Conservation (phyloP, 1,140 invertebrate species). For the Prorops nasuta region DNA sequence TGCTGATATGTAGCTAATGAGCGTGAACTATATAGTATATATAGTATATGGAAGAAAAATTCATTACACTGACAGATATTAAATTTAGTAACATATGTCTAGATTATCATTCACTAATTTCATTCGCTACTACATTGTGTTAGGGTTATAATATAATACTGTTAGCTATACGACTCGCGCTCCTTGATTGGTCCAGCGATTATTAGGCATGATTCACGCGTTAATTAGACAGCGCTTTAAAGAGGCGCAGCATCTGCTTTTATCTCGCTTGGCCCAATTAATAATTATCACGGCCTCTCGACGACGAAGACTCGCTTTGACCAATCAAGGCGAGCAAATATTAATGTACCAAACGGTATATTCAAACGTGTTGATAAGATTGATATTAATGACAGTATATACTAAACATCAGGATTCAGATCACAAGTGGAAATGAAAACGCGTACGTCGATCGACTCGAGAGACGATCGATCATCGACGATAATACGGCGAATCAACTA, state of each 20-base stretch:
- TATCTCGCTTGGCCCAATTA: too few relatives aligned
- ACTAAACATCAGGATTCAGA: too few relatives aligned
- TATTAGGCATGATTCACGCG: too few relatives aligned
- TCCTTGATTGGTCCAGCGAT: conserved; percentile 28
- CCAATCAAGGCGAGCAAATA: conserved; percentile 38
- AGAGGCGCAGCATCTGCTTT: too few relatives aligned
- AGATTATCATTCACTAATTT: conserved; percentile 30
- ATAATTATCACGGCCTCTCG: too few relatives aligned
- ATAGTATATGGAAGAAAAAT: neutral
- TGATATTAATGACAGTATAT: conserved; percentile 32
- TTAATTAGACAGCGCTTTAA: too few relatives aligned
- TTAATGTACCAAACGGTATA: conserved; percentile 35
- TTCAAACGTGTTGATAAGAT: conserved; percentile 28
- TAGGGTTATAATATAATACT: conserved; percentile 22
- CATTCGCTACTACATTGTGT: conserved; percentile 32
- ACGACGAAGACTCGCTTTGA: too few relatives aligned
- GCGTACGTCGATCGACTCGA: too few relatives aligned
- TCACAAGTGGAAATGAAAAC: too few relatives aligned
- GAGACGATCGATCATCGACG: too few relatives aligned
- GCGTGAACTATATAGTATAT: neutral
- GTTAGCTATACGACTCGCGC: too few relatives aligned
- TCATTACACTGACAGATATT: neutral
- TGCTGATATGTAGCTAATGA: neutral
- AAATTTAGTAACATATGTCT: conserved; percentile 10
- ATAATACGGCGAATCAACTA: too few relatives aligned